phyloP scores from a whole-genome alignment of 2,888 invertebrate species.

The Meteorus colon region DNA sequence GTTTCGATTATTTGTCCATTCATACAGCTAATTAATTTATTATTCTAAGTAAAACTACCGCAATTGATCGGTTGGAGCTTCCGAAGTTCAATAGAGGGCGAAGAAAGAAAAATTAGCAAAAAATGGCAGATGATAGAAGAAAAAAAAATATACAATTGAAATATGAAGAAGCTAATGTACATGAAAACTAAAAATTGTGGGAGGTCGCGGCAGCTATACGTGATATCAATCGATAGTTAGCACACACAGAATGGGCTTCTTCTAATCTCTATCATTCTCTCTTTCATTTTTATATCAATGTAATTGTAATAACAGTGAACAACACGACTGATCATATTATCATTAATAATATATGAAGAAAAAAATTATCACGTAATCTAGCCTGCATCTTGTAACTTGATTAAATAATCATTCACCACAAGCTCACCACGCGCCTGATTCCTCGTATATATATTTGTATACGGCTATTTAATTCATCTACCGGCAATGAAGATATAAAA shows the following conservation, averaged over 20 bases:
- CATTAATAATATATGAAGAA: conserved; percentile 63
- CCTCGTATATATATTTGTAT: conserved; percentile 30
- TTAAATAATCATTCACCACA: conserved; percentile 56
- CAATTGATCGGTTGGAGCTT: conserved; percentile 56
- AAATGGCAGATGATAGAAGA: conserved; percentile 39
- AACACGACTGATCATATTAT: conserved; percentile 64
- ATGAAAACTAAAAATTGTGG: conserved; percentile 40
- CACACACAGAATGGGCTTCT: conserved; percentile 58
- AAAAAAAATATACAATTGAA: conserved; percentile 19
- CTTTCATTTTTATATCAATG: conserved; percentile 64
- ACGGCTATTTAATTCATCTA: conserved; percentile 41
- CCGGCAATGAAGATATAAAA: conserved; percentile 61
- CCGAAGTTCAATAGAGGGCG: conserved; percentile 51
- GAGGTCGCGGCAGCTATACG: conserved; percentile 58
- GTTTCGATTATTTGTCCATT: conserved; percentile 66
- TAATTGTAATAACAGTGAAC: conserved; percentile 63
- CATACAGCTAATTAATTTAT: conserved; percentile 66
- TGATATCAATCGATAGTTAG: conserved; percentile 58
- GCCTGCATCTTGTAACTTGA: conserved; percentile 66
- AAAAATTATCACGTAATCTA: conserved; percentile 57
- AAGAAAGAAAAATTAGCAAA: conserved; percentile 37
- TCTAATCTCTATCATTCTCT: conserved; percentile 25
- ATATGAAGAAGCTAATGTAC: conserved; percentile 40
- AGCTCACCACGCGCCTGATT: conserved; percentile 29
- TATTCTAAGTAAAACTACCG: conserved; percentile 57